Conservation (phyloP, 1,140 invertebrate genomes). For the Conopomorpha cramerella region DNA sequence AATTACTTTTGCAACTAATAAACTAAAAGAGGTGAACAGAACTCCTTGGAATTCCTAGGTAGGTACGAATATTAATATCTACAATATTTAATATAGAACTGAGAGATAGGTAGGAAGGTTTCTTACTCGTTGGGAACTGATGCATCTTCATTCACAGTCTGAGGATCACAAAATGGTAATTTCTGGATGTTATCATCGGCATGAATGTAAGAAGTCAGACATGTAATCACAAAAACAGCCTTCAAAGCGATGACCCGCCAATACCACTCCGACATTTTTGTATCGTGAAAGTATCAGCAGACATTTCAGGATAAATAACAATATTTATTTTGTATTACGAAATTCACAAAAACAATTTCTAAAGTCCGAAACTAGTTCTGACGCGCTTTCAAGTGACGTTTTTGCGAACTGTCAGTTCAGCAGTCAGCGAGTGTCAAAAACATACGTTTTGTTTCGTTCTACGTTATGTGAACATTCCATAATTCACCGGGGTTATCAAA, state of each 20-base stretch:
- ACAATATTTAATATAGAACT: too few relatives aligned
- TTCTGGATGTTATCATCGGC: slow-evolving; percentile 37
- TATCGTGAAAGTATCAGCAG: slow-evolving; percentile 34
- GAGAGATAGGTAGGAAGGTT: too few relatives aligned
- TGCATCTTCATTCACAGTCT: slow-evolving; percentile 18
- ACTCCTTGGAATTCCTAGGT: too few relatives aligned
- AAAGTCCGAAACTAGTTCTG: neutral
- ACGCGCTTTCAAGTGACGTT: neutral
- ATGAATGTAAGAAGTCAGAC: slow-evolving; percentile 32
- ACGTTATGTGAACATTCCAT: too few relatives aligned
- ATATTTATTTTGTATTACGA: slow-evolving; percentile 28
- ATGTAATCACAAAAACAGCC: slow-evolving; percentile 32
- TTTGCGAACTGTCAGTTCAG: neutral
- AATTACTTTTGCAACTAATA: too few relatives aligned
- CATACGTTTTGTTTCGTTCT: neutral
- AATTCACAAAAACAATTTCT: slow-evolving; percentile 18
- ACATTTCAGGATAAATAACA: slow-evolving; percentile 30
- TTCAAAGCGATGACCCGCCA: slow-evolving; percentile 37
- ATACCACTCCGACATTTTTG: slow-evolving; percentile 51
- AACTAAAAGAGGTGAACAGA: too few relatives aligned
- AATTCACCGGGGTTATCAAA: too few relatives aligned
- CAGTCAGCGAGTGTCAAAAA: neutral
- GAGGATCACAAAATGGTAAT: slow-evolving; percentile 44
- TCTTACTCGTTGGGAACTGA: slow-evolving; percentile 31
- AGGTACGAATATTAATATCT: too few relatives aligned